Evolutionary conservation across 2,113 vertebrate genomes (phyloP).

Genomic region (Stegastes partitus): DNA sequence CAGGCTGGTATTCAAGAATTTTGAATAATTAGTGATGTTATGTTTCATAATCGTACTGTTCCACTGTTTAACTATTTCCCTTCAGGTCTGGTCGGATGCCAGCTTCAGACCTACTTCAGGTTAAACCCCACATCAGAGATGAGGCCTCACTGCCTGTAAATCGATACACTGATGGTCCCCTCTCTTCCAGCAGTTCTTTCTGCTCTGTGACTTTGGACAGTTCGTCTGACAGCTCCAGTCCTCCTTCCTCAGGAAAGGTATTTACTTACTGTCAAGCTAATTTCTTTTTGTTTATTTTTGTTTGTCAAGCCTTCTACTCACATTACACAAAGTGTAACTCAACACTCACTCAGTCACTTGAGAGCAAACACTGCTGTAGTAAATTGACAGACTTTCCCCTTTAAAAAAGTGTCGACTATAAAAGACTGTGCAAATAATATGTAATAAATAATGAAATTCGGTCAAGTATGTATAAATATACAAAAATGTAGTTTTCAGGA

Average conservation of each 20-base stretch:
- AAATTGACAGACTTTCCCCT: no score
- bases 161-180: constrained; percentile 77
- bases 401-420: no score
- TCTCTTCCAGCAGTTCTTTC: constrained; percentile 81
- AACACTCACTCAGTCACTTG: neutral
- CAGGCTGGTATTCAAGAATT: no score
- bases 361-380: neutral
- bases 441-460: no score
- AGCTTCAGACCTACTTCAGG: constrained; percentile 67
- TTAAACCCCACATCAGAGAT: constrained; percentile 82
- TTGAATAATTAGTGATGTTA: neutral
- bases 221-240: constrained; percentile 83
- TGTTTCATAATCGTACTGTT: neutral
- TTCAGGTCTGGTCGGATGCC: constrained; percentile 9
- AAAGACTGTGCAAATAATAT: no score
- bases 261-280: constrained; percentile 3
- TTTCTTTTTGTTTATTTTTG: neutral
- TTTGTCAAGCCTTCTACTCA: no score
- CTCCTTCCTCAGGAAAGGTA: constrained; percentile 86
- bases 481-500: no score
- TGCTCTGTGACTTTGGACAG: constrained; percentile 81
- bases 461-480: no score
- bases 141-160: constrained; percentile 77
- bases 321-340: no score
- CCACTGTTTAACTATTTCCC: neutral